Percentiles rank a stretch among this genome's conserved stretches.
These are phyloP conservation scores for Macrosiphum euphorbiae DNA, from an alignment of 2,888 invertebrate species.

Conservation along the genomic window DNA sequence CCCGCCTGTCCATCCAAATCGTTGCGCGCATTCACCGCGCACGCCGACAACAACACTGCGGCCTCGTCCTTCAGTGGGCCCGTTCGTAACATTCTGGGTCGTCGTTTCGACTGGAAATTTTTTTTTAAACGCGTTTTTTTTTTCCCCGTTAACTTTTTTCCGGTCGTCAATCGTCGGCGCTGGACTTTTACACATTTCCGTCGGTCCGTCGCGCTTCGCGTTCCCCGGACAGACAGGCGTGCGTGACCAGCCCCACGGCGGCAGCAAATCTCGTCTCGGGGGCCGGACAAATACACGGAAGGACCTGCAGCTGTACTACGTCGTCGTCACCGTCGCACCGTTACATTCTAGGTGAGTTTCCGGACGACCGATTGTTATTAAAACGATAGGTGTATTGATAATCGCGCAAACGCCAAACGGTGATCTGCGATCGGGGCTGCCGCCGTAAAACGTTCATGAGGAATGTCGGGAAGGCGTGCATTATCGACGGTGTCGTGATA, in stretches of 20 bases:
- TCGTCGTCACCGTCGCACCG: neutral
- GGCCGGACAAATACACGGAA: constrained; percentile 20
- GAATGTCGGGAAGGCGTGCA: neutral
- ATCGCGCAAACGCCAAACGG: neutral
- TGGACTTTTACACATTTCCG: neutral
- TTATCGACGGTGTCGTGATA: neutral
- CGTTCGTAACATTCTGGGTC: constrained; percentile 62
- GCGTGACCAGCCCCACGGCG: neutral
- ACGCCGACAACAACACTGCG: constrained; percentile 54
- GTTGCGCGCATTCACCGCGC: constrained; percentile 43
- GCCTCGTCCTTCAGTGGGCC: constrained; percentile 65
- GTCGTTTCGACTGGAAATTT: constrained; percentile 53
- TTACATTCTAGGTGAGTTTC: neutral
- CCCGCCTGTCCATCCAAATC: neutral
- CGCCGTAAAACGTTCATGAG: neutral
- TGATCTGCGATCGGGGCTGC: neutral
- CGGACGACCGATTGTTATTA: neutral
- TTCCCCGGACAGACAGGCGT: constrained; percentile 38
- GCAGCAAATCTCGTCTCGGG: neutral
- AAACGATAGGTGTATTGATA: neutral
- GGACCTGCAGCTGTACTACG: neutral
- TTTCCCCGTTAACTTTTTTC: constrained; percentile 21
- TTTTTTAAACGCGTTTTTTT: constrained; percentile 57
- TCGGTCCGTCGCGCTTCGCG: constrained; percentile 14
- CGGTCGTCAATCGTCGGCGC: neutral